Evolutionary conservation across 2,797 vertebrate genomes (phyloP).

Genomic region (Iguana delicatissima): DNA sequence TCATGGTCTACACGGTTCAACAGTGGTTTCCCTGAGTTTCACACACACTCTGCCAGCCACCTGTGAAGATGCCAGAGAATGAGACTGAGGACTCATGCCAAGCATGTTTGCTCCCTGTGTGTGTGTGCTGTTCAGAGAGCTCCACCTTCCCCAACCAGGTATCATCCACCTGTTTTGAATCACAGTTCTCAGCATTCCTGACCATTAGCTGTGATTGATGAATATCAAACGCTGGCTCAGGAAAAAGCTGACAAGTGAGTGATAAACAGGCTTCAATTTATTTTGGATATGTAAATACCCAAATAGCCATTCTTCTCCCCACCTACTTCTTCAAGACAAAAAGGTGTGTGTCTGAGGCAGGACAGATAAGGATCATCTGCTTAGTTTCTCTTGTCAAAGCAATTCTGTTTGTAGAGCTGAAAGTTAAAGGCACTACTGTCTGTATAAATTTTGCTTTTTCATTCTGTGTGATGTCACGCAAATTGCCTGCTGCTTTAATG

Average conservation of each 20-base stretch:
- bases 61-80: background rate
- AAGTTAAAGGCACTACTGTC: background rate
- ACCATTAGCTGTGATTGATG: background rate
- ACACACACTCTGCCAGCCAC: no score
- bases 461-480: background rate
- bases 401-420: background rate
- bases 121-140: background rate
- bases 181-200: background rate
- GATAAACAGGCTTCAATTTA: background rate
- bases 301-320: background rate
- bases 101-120: background rate
- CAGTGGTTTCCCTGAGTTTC: no score
- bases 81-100: background rate
- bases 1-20: no score
- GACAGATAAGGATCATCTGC: no score
- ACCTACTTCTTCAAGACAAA: background rate
- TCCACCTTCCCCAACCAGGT: background rate
- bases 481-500: conserved; percentile 11
- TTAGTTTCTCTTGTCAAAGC: background rate
- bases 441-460: conserved; percentile 6
- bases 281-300: background rate
- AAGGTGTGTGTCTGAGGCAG: background rate
- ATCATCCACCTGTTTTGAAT: background rate
- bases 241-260: background rate
- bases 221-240: background rate